These are phyloP conservation scores for Thaleichthys pacificus DNA, from an alignment of 2,797 vertebrate genomes.

Conservation along the genomic window DNA sequence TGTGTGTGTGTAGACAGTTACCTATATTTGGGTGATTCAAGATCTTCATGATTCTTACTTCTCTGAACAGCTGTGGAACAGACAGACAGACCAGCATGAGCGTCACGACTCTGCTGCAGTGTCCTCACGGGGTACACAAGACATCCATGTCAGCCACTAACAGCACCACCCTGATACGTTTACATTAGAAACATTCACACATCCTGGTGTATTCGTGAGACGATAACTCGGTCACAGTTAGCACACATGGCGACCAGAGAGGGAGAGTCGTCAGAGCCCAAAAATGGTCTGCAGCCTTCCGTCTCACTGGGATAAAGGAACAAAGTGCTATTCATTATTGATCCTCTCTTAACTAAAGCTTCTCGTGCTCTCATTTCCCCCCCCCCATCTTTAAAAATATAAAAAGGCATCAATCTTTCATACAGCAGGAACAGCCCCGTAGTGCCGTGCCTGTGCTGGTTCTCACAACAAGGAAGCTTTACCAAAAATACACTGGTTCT, in stretches of 20 bases:
- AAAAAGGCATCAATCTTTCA: slow-evolving; percentile 51
- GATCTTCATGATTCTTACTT: slow-evolving; percentile 99
- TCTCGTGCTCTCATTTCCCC: not conserved
- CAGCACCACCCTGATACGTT: not conserved
- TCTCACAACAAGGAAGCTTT: not conserved
- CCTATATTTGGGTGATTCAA: slow-evolving; percentile 99
- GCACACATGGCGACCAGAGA: slow-evolving; percentile 4
- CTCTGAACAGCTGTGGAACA: slow-evolving; percentile 94
- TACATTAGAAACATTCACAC: not conserved
- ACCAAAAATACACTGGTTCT: not conserved
- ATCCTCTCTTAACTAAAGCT: slow-evolving; percentile 48
- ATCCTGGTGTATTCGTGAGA: not conserved
- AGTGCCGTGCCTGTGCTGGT: not conserved
- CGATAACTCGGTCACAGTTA: slow-evolving; percentile 12
- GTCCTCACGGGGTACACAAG: not conserved
- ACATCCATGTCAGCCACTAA: not conserved
- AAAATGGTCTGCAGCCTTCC: slow-evolving; percentile 37
- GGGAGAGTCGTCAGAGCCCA: slow-evolving; percentile 30
- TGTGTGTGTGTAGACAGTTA: slow-evolving; percentile 62
- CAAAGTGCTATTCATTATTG: slow-evolving; percentile 56
- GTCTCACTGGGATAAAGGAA: slow-evolving; percentile 26
- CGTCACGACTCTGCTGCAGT: not conserved
- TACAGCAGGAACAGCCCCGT: not conserved
- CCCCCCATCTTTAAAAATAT: slow-evolving; percentile 40
- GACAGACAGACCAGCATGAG: not conserved